A percentile compares a stretch with the other conserved stretches of the same genome.
phyloP scores from a whole-genome alignment of 2,113 vertebrate genomes.

The Hymenochirus boettgeri region DNA sequence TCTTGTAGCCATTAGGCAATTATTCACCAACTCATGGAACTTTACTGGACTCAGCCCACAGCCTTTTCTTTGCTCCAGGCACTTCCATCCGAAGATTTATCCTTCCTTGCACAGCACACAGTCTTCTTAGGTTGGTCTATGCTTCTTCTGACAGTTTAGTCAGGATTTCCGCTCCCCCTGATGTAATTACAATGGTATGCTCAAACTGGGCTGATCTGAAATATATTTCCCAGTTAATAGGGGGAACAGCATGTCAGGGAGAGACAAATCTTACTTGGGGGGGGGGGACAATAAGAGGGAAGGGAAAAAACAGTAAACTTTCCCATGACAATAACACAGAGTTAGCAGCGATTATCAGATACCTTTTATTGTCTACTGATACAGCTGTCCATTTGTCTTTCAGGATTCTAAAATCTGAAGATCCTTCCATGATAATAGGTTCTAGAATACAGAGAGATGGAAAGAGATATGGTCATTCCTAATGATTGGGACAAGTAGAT shows the following conservation, averaged over 20 bases:
- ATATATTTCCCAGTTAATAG: slow-evolving; percentile 55
- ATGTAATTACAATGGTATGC: slow-evolving; percentile 84
- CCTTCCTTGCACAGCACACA: too few species aligned
- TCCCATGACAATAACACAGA: too few species aligned
- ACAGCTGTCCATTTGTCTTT: slow-evolving; percentile 87
- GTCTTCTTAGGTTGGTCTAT: not conserved
- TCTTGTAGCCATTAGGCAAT: too few species aligned
- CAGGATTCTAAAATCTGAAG: slow-evolving; percentile 76
- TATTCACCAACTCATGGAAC: too few species aligned
- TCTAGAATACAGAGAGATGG: slow-evolving; percentile 60
- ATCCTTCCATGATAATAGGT: slow-evolving; percentile 90
- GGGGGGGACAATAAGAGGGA: too few species aligned
- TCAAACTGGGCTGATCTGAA: slow-evolving; percentile 88
- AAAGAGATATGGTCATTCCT: too few species aligned
- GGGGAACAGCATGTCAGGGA: not conserved
- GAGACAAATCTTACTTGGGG: too few species aligned
- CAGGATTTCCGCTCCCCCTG: slow-evolving; percentile 80
- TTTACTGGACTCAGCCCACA: too few species aligned
- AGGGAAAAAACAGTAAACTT: not conserved
- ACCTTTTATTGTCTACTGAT: slow-evolving; percentile 86
- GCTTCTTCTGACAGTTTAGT: slow-evolving; percentile 75
- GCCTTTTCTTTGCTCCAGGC: too few species aligned
- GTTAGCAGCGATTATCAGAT: slow-evolving; percentile 1
- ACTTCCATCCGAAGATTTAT: too few species aligned
- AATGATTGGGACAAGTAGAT: too few species aligned